Base-by-base conservation (phyloP, 2,113 vertebrate species). In the Hiodon alosoides region DNA sequence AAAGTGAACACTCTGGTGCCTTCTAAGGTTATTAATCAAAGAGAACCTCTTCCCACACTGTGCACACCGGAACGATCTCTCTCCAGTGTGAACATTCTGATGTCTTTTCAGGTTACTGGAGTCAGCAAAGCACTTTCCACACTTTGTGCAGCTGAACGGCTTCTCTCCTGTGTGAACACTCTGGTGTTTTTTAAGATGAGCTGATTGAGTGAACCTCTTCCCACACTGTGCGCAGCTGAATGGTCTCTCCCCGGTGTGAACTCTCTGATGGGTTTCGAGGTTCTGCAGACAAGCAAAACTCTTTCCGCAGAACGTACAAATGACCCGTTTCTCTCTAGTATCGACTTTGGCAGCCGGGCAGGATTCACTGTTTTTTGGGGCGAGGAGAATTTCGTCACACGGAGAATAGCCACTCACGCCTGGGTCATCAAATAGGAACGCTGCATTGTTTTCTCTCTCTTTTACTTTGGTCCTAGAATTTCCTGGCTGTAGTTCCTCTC, bases 151-250 rank as follows among this genome's bases (percentile, higher is more conserved):
- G 77, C 86, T 72, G 67, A 89, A 90, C 52, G 86, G 87, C 2
- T 86, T 88, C 74, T 89, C 86, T 0, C 86, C 87, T 0, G 89
- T 89, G 83, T 90, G 89, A 0, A 89, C 86, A 58, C 85, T 89
- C 81, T 88, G 87, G 77, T 90, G 89, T 46, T 86, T 86, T 31
- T 89, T 87, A 6, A 90, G 86, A 79, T 87, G 89, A 81, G 87
- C 87, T 70, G 85, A 83, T 81, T 89, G 86, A 0, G 88, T 87
- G 81, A 90, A 90, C 73, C 87, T 77, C 16, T 89, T 90, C 5
- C 86, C 83, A 47, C 89, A 90, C 57, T 88, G 88, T 14, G 69
- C 5, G 53, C 89, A 90, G 74, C 80, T 69, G 7, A 86, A 90
- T 0, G 87, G 89, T 53, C 88, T 89, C 84, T 89, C 87, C 1